These are phyloP conservation scores for Dreissena rostriformis DNA, from an alignment of 1,140 invertebrate species.

Conservation along the genomic window DNA sequence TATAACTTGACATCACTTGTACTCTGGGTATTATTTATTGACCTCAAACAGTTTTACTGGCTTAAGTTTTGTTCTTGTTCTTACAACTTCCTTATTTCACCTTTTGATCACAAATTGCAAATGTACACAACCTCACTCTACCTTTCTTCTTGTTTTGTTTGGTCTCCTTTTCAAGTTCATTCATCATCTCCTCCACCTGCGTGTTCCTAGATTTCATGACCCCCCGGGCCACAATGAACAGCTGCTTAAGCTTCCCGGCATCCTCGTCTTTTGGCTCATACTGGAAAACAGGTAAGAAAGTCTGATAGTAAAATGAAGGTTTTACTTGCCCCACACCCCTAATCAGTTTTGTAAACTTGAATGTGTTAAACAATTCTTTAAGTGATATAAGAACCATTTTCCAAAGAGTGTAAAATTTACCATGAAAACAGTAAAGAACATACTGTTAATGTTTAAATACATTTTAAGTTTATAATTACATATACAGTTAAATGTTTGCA, in stretches of 20 bases:
- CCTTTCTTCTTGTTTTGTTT: slow-evolving; percentile 67
- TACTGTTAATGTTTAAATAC: neutral
- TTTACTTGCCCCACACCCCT: no score
- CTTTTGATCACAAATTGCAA: no score
- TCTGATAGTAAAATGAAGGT: no score
- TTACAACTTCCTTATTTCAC: no score
- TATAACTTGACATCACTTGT: no score
- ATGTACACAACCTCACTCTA: neutral
- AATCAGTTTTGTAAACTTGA: no score
- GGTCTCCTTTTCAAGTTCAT: slow-evolving; percentile 68
- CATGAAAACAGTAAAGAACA: neutral
- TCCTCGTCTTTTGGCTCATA: slow-evolving; percentile 71
- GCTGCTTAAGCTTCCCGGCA: slow-evolving; percentile 68
- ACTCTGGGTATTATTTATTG: no score
- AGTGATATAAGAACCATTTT: no score
- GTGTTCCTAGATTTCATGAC: slow-evolving; percentile 72
- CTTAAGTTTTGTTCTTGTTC: no score
- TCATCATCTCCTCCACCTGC: slow-evolving; percentile 68
- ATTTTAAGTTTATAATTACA: neutral
- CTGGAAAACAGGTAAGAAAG: slow-evolving; percentile 57
- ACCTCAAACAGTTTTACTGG: no score
- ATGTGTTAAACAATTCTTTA: no score
- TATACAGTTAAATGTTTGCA: neutral
- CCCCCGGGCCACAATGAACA: slow-evolving; percentile 73
- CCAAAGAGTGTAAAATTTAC: no score